phyloP scores from a whole-genome alignment of 2,888 invertebrate genomes.

The Zhuqinia jingwanae region DNA sequence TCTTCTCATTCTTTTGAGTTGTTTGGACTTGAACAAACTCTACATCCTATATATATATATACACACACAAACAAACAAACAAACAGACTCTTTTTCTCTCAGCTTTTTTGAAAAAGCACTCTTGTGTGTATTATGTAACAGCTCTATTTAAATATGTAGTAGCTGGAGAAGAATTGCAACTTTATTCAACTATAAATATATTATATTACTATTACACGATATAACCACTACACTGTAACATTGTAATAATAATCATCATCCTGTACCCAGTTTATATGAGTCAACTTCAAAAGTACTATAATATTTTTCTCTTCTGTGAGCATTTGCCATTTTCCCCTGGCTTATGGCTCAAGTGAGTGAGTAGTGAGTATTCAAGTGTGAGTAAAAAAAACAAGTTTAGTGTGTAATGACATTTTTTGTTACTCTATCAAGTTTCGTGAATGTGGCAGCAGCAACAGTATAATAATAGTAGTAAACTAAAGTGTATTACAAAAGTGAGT shows the following conservation, averaged over 20 bases:
- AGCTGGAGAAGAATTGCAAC: neutral
- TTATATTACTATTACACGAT: constrained; percentile 10
- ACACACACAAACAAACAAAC: constrained; percentile 5
- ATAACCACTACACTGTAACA: neutral
- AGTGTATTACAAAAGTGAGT: constrained; percentile 57
- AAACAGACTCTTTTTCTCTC: neutral
- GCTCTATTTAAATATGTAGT: constrained; percentile 10
- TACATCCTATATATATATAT: neutral
- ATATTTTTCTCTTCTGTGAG: neutral
- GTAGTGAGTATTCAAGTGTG: constrained; percentile 54
- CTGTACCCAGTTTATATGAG: neutral
- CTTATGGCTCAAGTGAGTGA: too few species aligned
- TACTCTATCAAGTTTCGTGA: neutral
- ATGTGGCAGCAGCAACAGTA: neutral
- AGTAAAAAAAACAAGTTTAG: constrained; percentile 60
- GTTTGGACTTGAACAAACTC: neutral
- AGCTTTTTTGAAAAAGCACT: neutral
- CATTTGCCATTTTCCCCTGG: neutral
- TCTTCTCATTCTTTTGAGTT: constrained; percentile 12
- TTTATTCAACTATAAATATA: constrained; percentile 9
- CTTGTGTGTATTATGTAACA: neutral
- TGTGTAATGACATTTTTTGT: constrained; percentile 66
- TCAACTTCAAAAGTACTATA: neutral
- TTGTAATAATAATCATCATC: constrained; percentile 1
- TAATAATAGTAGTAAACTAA: constrained; percentile 20